Percentiles rank a stretch among this genome's conserved stretches.
phyloP scores from a whole-genome alignment of 92 coral and sea anemone genomes.

The Porites evermanni region DNA sequence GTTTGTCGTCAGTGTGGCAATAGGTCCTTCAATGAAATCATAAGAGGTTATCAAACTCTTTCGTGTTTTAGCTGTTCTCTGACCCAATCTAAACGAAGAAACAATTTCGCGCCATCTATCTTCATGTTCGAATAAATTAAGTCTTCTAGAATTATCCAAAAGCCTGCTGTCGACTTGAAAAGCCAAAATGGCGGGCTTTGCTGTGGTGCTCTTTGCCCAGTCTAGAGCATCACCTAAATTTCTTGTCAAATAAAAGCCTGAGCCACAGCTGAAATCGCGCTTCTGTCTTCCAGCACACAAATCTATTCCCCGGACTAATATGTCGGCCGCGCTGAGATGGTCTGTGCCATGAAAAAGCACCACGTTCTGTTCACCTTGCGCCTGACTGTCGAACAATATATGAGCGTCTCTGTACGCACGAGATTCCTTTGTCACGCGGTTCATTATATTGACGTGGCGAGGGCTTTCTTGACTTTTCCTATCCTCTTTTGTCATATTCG shows the following conservation, averaged over 20 bases:
- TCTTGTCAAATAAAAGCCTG: conserved; percentile 61
- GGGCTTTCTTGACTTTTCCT: not conserved
- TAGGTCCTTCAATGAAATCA: conserved; percentile 71
- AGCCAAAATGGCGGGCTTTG: conserved; percentile 62
- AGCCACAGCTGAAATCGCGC: conserved; percentile 72
- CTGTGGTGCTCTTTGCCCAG: conserved; percentile 63
- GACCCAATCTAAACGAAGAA: conserved; percentile 59
- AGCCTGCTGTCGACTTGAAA: conserved; percentile 28
- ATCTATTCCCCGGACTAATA: conserved; percentile 57
- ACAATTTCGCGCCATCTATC: conserved; percentile 60
- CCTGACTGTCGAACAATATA: not conserved
- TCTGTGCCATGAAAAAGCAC: conserved; percentile 77
- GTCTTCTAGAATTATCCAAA: conserved; percentile 13
- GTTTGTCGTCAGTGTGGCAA: conserved; percentile 10
- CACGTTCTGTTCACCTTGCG: not conserved
- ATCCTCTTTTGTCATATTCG: not conserved
- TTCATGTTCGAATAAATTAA: conserved; percentile 38
- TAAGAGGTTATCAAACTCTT: conserved; percentile 31
- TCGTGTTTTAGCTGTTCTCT: conserved; percentile 46
- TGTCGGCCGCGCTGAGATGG: conserved; percentile 62
- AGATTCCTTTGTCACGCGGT: conserved; percentile 32
- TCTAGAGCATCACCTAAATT: conserved; percentile 29
- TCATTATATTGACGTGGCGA: conserved; percentile 34
- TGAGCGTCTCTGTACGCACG: not conserved
- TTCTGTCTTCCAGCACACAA: conserved; percentile 48